Base-by-base conservation (phyloP, 2,888 invertebrate genomes). In the Pseudeuparius sepicola region DNA sequence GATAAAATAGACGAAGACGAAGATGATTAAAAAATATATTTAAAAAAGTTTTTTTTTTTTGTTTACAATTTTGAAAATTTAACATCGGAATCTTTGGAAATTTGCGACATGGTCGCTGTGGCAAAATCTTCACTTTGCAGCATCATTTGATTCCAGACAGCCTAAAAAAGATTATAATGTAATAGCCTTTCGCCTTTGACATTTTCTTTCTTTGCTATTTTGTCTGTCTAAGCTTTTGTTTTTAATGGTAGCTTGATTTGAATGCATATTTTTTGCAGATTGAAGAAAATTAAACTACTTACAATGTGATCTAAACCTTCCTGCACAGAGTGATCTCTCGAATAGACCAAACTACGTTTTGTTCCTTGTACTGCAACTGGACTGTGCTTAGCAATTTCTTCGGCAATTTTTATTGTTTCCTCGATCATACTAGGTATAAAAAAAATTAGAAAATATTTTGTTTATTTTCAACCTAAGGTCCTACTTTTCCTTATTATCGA, bases 301-400 rank as follows among this genome's bases (percentile, higher is more conserved):
- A 93, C 93, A 60, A 93, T 81, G 52, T 88, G 87, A 49, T 89
- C 77, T n/a, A 97, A 64, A 7, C 93, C 88, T 36, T 92, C 85
- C 44, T 82, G 73, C 10, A 84, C 86, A 0, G 83, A 68, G 53
- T 93, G 88, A 58, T 92, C 90, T 50, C 90, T 72, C 0, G 93
- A 83, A 60, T 85, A 94, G 6, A 87, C 72, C 14, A 97, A 55
- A 50, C 73, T 82, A 34, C 75, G 65, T 59, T 98, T 98, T 0
- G 89, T 85, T 3, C 81, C 79, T 59, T 97, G 96, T 0, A 97
- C 82, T 0, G 96, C 97, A 3, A 97, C 80, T 0, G 97, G 97
- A 64, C 92, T 93, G 61, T 90, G 89, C 4, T 64, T 58, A 0
- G 96, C 87, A 44, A 98, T 94, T 17, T 64, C 56, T 45, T 73